phyloP scores from a whole-genome alignment of 1,140 invertebrate species.

The Zaprionus lachaisei region DNA sequence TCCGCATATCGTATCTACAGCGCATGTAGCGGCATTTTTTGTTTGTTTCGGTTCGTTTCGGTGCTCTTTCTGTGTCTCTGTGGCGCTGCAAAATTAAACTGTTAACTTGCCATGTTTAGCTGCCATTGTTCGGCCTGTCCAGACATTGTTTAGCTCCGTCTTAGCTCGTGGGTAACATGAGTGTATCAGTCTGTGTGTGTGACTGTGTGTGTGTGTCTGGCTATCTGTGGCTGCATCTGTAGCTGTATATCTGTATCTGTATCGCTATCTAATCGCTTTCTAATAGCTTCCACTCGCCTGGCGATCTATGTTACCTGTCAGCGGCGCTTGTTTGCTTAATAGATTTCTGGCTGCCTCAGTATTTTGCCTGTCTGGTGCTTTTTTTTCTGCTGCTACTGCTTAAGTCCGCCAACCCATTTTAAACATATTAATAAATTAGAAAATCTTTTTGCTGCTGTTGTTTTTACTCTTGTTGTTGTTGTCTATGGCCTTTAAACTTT shows the following conservation, averaged over 20 bases:
- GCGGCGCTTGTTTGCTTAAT: slow-evolving; percentile 73
- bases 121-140: slow-evolving; percentile 74
- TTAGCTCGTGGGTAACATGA: slow-evolving; percentile 70
- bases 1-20: slow-evolving; percentile 57
- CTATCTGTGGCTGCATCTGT: slow-evolving; percentile 42
- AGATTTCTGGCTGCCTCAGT: slow-evolving; percentile 56
- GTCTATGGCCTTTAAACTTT: slow-evolving; percentile 73
- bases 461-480: slow-evolving; percentile 15
- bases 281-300: slow-evolving; percentile 69
- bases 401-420: slow-evolving; percentile 44
- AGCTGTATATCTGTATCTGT: slow-evolving; percentile 63
- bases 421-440: slow-evolving; percentile 83
- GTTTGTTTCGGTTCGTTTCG: slow-evolving; percentile 23
- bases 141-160: slow-evolving; percentile 64
- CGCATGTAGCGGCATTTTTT: slow-evolving; percentile 71
- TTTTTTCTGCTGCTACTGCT: slow-evolving; percentile 6
- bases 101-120: slow-evolving; percentile 83
- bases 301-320: slow-evolving; percentile 81
- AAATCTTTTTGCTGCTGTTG: slow-evolving; percentile 63
- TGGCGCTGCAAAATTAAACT: slow-evolving; percentile 75
- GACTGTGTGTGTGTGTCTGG: slow-evolving; percentile 19
- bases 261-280: slow-evolving; percentile 83
- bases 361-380: not conserved
- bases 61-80: slow-evolving; percentile 44
- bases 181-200: slow-evolving; percentile 42